Conservation (phyloP, 2,888 invertebrate species). For the Aphodius sticticus region DNA sequence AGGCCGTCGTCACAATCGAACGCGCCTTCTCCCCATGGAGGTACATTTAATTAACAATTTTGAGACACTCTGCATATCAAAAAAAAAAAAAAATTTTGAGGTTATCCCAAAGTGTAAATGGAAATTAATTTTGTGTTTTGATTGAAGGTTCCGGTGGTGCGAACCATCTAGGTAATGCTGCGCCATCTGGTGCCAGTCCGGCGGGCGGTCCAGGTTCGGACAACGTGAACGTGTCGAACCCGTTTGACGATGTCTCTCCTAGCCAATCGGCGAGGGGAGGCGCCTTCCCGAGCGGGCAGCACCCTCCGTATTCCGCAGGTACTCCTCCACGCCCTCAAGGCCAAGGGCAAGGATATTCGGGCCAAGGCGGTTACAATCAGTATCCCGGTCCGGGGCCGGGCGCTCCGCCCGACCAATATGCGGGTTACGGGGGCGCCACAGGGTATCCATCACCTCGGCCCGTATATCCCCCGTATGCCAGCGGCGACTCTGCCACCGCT, state of each 20-base stretch:
- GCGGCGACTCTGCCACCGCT: slow-evolving; percentile 62
- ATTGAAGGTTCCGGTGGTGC: slow-evolving; percentile 55
- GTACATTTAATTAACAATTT: slow-evolving; percentile 53
- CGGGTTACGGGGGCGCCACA: slow-evolving; percentile 56
- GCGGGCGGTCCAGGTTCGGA: slow-evolving; percentile 65
- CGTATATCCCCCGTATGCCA: slow-evolving; percentile 75
- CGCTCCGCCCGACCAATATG: slow-evolving; percentile 65
- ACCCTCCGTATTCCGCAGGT: slow-evolving; percentile 60
- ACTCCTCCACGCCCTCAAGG: slow-evolving; percentile 58
- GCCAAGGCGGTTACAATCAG: slow-evolving; percentile 69
- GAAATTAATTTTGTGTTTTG: not conserved
- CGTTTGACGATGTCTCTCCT: slow-evolving; percentile 81
- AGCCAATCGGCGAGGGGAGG: slow-evolving; percentile 57
- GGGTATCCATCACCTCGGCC: slow-evolving; percentile 71
- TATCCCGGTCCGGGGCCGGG: slow-evolving; percentile 70
- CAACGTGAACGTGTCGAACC: slow-evolving; percentile 87
- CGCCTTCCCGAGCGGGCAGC: slow-evolving; percentile 58
- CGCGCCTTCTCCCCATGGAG: slow-evolving; percentile 71
- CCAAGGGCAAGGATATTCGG: slow-evolving; percentile 63
- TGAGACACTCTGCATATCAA: not conserved
- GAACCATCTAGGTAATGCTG: slow-evolving; percentile 59
- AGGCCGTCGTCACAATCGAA: slow-evolving; percentile 76
- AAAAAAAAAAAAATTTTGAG: not conserved
- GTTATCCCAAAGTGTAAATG: not conserved
- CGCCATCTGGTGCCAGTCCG: slow-evolving; percentile 58